A percentile compares a stretch with the other conserved stretches of the same genome.
Conservation (phyloP, 30 jellyfish, hydroid and myxozoan genomes). For the Turritopsis rubra region DNA sequence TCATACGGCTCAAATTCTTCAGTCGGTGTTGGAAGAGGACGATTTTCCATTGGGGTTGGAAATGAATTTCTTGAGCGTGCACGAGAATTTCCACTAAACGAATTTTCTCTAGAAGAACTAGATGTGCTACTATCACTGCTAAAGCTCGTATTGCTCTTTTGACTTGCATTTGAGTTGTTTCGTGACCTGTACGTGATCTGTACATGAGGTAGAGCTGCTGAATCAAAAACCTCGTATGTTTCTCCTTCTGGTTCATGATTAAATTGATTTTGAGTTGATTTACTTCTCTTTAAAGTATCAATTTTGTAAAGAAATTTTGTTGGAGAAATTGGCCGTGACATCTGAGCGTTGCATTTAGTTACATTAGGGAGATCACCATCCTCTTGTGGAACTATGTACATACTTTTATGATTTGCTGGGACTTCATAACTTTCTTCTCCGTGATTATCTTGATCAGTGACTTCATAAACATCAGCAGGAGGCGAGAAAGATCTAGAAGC, state of each 20-base stretch:
- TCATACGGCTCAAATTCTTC: background rate
- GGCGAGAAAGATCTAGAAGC: background rate
- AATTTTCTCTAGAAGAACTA: background rate
- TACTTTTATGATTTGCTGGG: background rate
- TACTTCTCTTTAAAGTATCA: background rate
- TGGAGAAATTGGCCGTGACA: background rate
- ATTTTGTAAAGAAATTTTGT: background rate
- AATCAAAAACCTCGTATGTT: background rate
- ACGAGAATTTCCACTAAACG: background rate
- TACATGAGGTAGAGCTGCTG: background rate
- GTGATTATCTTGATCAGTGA: background rate
- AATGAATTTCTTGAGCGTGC: background rate
- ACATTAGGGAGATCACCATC: background rate
- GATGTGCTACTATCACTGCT: conserved; percentile 1
- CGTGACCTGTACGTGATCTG: background rate
- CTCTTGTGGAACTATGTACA: conserved; percentile 5
- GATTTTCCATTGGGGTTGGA: conserved; percentile 4
- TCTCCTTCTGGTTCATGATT: background rate
- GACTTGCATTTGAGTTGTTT: conserved; percentile 1
- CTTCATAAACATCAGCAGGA: background rate
- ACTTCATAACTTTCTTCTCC: background rate
- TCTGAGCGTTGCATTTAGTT: background rate
- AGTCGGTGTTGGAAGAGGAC: background rate
- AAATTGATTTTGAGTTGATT: background rate
- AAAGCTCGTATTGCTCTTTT: background rate